Evolutionary conservation across 2,888 invertebrate species (phyloP).

Genomic region (Argyresthia albistria): DNA sequence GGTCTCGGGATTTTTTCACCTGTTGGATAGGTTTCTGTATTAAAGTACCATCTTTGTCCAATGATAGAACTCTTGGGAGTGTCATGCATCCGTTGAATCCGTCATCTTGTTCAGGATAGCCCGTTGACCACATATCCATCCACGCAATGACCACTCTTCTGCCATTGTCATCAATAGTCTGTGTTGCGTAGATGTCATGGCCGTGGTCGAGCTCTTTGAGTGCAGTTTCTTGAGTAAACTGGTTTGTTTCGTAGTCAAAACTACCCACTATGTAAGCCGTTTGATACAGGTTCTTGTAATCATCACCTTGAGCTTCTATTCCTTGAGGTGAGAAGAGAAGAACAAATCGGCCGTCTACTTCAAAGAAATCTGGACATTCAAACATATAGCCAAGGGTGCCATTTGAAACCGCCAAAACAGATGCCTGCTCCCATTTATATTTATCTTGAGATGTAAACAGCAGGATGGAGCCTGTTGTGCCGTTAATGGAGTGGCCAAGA

Average conservation of each 20-base stretch:
- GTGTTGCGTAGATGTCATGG: constrained; percentile 60
- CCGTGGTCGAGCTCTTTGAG: constrained; percentile 47
- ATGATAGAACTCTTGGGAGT: constrained; percentile 34
- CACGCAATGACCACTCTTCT: constrained; percentile 47
- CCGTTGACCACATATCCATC: constrained; percentile 55
- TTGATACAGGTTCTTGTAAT: constrained; percentile 43
- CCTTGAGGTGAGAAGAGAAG: constrained; percentile 60
- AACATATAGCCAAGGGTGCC: constrained; percentile 53
- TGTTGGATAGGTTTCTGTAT: constrained; percentile 29
- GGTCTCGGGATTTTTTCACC: too few relatives aligned
- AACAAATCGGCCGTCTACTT: constrained; percentile 39
- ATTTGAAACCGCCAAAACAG: constrained; percentile 36
- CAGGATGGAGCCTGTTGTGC: constrained; percentile 35
- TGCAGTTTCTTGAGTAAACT: constrained; percentile 28
- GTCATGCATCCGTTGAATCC: constrained; percentile 56
- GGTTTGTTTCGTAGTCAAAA: constrained; percentile 36
- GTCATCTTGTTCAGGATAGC: constrained; percentile 41
- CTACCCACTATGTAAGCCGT: constrained; percentile 52
- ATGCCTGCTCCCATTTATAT: constrained; percentile 32
- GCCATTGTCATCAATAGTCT: constrained; percentile 31
- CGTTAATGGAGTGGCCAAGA: constrained; percentile 45
- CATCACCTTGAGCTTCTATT: constrained; percentile 34
- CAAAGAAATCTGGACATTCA: constrained; percentile 68
- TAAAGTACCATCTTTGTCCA: constrained; percentile 25
- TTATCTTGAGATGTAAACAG: constrained; percentile 46